Evolutionary conservation across 2,888 invertebrate species (phyloP).

Genomic region (Galerucella nymphaeae): DNA sequence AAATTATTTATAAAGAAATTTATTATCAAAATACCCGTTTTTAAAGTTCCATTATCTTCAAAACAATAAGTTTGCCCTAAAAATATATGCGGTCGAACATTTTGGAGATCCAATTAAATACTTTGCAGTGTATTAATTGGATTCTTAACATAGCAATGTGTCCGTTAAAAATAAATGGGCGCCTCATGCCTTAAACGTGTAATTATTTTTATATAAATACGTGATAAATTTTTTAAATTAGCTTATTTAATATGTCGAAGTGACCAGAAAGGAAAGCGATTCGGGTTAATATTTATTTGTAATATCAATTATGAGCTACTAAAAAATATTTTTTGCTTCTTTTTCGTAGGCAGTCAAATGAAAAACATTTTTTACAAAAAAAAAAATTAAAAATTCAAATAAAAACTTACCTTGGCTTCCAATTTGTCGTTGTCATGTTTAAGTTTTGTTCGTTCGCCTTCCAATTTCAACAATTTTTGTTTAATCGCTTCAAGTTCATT

Average conservation of each 20-base stretch:
- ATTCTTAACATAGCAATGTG: not conserved
- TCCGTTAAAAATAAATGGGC: conserved; percentile 23
- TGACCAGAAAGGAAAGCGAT: conserved; percentile 6
- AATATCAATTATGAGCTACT: conserved; percentile 6
- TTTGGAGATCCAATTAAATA: not conserved
- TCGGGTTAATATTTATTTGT: conserved; percentile 23
- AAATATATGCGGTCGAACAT: not conserved
- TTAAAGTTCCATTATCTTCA: no score
- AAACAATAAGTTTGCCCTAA: no score
- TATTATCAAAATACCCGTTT: no score
- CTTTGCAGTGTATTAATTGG: not conserved
- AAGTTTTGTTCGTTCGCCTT: conserved; percentile 84
- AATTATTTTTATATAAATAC: conserved; percentile 20
- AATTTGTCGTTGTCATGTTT: conserved; percentile 91
- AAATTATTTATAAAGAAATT: no score
- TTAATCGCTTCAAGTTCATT: conserved; percentile 88
- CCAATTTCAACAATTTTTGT: conserved; percentile 86
- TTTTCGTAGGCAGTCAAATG: no score
- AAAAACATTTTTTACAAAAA: not conserved
- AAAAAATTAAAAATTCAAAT: no score
- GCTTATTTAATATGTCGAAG: conserved; percentile 6
- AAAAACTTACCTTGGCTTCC: conserved; percentile 86
- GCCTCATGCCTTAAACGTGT: conserved; percentile 15
- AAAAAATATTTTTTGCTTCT: not conserved
- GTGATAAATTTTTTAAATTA: conserved; percentile 10